Evolutionary conservation across 2,113 vertebrate species (phyloP).

Genomic region (Pipra filicauda): DNA sequence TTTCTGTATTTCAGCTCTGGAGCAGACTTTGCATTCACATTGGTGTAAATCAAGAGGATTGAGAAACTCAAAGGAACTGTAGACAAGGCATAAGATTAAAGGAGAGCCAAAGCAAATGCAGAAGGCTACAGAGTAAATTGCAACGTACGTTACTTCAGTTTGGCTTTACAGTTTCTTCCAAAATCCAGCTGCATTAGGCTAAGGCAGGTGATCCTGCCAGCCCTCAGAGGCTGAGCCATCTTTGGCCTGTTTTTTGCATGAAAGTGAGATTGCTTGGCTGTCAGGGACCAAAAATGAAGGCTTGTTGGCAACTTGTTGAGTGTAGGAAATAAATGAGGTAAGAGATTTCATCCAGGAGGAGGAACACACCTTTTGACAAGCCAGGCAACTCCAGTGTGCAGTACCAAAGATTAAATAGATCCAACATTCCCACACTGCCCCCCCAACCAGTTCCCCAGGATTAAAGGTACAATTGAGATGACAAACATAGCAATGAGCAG

Average conservation of each 20-base stretch:
- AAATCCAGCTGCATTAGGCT: neutral
- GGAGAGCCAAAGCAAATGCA: neutral
- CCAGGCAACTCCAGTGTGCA: neutral
- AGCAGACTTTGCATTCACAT: neutral
- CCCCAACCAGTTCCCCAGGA: neutral
- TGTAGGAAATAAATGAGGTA: neutral
- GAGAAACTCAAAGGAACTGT: neutral
- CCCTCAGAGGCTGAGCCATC: neutral
- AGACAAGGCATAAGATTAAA: neutral
- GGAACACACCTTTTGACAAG: neutral
- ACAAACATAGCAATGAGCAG: neutral
- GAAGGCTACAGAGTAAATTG: neutral
- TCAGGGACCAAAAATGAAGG: neutral
- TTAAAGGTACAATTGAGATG: neutral
- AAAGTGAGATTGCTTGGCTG: neutral
- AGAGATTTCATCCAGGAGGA: neutral
- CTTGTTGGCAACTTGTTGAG: neutral
- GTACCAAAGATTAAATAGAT: neutral
- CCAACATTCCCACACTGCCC: neutral
- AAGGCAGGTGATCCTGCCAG: neutral
- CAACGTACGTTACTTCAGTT: fast-evolving
- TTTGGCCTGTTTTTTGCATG: neutral
- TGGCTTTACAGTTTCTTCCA: neutral
- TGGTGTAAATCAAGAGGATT: neutral
- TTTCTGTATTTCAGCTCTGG: neutral